Evolutionary conservation across 2,888 invertebrate species (phyloP).

Genomic region (Monochamus alternatus): DNA sequence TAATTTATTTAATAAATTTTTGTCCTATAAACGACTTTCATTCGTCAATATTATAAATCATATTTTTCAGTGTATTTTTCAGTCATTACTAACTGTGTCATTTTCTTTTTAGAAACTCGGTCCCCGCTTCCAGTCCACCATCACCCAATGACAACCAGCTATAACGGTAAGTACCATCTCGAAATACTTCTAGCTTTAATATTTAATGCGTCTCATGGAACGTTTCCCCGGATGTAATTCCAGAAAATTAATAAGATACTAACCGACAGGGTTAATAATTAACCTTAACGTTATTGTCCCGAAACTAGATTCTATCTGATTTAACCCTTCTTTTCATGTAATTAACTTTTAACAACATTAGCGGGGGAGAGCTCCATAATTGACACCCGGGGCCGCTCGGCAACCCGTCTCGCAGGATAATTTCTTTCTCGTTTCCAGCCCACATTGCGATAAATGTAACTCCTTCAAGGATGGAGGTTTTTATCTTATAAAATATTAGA

Average conservation of each 20-base stretch:
- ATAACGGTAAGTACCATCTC: not conserved
- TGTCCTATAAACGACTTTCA: no score
- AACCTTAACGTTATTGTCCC: slow-evolving; percentile 10
- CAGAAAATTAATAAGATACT: slow-evolving; percentile 4
- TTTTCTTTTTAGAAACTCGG: not conserved
- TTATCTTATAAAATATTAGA: slow-evolving; percentile 24
- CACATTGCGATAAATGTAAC: slow-evolving; percentile 20
- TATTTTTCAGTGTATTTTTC: no score
- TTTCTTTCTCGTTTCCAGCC: slow-evolving; percentile 28
- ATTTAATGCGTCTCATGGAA: not conserved
- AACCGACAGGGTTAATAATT: slow-evolving; percentile 1
- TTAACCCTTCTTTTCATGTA: slow-evolving; percentile 46
- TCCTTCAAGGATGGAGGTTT: not conserved
- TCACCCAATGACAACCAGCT: not conserved
- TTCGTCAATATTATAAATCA: no score
- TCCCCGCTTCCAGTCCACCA: not conserved
- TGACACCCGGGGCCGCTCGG: slow-evolving; percentile 27
- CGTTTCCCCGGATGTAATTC: not conserved
- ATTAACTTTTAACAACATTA: slow-evolving; percentile 49
- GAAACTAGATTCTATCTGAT: slow-evolving; percentile 48
- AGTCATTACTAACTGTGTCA: no score
- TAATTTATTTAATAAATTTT: no score
- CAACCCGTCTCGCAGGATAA: slow-evolving; percentile 22
- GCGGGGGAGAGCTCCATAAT: slow-evolving; percentile 29
- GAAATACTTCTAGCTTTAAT: not conserved